These are phyloP conservation scores for Hylaeus anthracinus DNA, from an alignment of 1,140 invertebrate genomes.

Conservation along the genomic window DNA sequence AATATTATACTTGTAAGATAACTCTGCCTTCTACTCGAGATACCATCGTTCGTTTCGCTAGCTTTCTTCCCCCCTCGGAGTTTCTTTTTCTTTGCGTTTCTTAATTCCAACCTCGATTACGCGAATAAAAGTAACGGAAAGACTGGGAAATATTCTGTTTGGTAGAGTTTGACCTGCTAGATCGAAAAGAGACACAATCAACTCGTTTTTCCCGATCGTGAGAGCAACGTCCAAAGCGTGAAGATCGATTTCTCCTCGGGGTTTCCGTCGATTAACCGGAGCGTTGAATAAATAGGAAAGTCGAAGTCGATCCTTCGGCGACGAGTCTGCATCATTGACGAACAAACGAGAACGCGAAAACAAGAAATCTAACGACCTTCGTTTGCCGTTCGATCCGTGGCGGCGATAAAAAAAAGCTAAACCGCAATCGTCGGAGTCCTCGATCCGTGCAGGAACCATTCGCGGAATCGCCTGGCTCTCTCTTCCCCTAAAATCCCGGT, in stretches of 20 bases:
- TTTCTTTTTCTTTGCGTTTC: too few species aligned
- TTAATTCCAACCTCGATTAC: too few species aligned
- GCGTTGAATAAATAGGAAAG: slow-evolving; percentile 43
- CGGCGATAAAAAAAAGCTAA: slow-evolving; percentile 47
- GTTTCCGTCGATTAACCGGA: slow-evolving; percentile 30
- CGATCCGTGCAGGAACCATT: slow-evolving; percentile 50
- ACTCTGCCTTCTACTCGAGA: neutral
- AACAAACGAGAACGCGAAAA: slow-evolving; percentile 57
- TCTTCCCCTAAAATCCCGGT: slow-evolving; percentile 28
- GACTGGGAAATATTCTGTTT: too few species aligned
- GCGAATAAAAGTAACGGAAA: too few species aligned
- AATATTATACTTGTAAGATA: slow-evolving; percentile 97
- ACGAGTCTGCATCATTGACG: slow-evolving; percentile 56
- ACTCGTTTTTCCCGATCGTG: slow-evolving; percentile 15
- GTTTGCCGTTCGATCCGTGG: slow-evolving; percentile 42
- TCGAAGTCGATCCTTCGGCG: slow-evolving; percentile 36
- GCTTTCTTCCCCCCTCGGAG: too few species aligned
- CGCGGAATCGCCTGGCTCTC: slow-evolving; percentile 23
- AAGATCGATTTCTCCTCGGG: slow-evolving; percentile 57
- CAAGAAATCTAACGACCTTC: slow-evolving; percentile 66
- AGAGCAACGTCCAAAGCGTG: slow-evolving; percentile 17
- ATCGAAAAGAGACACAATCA: neutral
- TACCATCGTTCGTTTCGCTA: too few species aligned
- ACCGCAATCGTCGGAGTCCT: slow-evolving; percentile 47
- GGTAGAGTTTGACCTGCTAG: neutral